Evolutionary conservation across 2,113 vertebrate genomes (phyloP), one percentile per base, ranked within the genome.

Genomic region (Marmota monax): DNA sequence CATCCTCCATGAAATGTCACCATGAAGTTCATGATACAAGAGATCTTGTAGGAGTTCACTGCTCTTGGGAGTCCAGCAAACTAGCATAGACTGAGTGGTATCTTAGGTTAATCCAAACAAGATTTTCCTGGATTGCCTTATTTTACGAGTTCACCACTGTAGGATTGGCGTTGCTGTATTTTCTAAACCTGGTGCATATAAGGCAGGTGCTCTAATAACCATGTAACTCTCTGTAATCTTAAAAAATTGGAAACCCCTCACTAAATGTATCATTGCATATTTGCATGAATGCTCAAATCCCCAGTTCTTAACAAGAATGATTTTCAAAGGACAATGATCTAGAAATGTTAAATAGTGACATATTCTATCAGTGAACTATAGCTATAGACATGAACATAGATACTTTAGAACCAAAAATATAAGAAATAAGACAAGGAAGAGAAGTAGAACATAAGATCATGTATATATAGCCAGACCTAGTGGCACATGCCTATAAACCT

Each of bases 1-100:
- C 18, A 51, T 1, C 0, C 17, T 53, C 16, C 78, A 14, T 27
- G 1, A 4, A 23, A 3, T 23, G 4, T 4, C 10, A 20, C 63
- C 12, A 32, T 69, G 84, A 25, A 39, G 20, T 1, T 76, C 37
- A 39, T 8, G 1, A 61, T 0, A 67, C 65, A 78, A 69, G 29
- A 72, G 7, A 39, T 23, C 12, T 14, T 34, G 7, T 0, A 27
- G 37, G 17, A 12, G 32, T 61, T 56, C 73, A 53, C 0, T 78
- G 45, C 9, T 89, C 2, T 63, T 48, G 37, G 14, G 14, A 85
- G 32, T 65, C 12, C 90, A 95, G 14, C 74, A 7, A 82, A 27
- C 23, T 56, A 3, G n/a, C 14, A 29, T 29, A 37, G 25, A 80
- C 9, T 69, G n/a, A 61, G 0, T 56, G 42, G 3, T 2, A 73